Conservation (phyloP, 1,140 invertebrate species). For the Lethocerus indicus region DNA sequence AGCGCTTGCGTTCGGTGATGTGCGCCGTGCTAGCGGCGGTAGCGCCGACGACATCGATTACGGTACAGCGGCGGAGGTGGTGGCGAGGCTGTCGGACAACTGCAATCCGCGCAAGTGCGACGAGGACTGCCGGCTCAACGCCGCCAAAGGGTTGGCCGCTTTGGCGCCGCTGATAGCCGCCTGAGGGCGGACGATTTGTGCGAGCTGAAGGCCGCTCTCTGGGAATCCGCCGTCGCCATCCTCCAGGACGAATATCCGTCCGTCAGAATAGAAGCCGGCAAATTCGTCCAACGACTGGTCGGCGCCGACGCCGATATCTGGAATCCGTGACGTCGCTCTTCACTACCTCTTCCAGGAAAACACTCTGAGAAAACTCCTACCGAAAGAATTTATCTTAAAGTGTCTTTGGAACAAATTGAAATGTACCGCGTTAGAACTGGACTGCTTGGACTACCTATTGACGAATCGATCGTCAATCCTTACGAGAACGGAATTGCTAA, state of each 20-base stretch:
- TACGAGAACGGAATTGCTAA: background rate
- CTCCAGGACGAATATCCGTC: constrained; percentile 11
- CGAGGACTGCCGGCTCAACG: background rate
- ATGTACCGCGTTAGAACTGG: background rate
- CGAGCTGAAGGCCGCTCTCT: constrained; percentile 1
- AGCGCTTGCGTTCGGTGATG: background rate
- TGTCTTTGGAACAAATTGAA: constrained; percentile 7
- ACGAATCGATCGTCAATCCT: constrained; percentile 1
- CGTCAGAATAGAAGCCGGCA: constrained; percentile 9
- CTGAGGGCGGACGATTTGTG: background rate
- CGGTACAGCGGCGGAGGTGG: background rate
- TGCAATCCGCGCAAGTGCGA: background rate
- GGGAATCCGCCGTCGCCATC: constrained; percentile 6
- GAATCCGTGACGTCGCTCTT: constrained; percentile 5
- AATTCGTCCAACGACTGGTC: constrained; percentile 5
- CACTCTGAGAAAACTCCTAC: background rate
- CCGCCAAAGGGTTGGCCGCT: background rate
- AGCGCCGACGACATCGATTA: background rate
- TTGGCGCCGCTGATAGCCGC: background rate
- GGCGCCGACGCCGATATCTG: background rate
- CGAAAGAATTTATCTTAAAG: background rate
- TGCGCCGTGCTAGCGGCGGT: constrained; percentile 1
- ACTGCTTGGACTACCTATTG: background rate
- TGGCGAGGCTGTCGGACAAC: background rate
- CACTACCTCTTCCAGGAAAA: background rate